These are phyloP conservation scores for Hydriomena furcata DNA, from an alignment of 2,888 invertebrate species.

Conservation along the genomic window DNA sequence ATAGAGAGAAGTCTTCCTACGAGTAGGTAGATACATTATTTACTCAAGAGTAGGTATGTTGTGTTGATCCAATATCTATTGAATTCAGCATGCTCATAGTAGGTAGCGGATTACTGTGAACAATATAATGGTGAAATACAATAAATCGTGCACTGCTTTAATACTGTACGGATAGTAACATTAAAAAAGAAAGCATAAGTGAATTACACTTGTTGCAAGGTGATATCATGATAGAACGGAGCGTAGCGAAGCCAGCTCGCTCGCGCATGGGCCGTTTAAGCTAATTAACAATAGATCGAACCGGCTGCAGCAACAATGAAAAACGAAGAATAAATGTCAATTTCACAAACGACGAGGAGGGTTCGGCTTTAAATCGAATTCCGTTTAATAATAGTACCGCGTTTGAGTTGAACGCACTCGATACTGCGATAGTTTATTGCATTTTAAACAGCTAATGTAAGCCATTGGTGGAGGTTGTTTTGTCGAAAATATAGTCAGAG, in stretches of 20 bases:
- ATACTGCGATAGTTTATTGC: constrained; percentile 78
- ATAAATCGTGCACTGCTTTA: not conserved
- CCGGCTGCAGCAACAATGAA: constrained; percentile 80
- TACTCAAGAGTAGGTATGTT: too few relatives aligned
- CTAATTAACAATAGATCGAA: constrained; percentile 83
- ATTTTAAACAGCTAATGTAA: constrained; percentile 51
- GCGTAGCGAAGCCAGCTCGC: constrained; percentile 35
- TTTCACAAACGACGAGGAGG: constrained; percentile 82
- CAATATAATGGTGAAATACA: not conserved
- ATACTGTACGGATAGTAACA: not conserved
- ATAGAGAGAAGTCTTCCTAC: too few relatives aligned
- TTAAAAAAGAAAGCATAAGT: constrained; percentile 19
- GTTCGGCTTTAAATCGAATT: constrained; percentile 82
- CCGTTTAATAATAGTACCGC: constrained; percentile 81
- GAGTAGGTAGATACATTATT: too few relatives aligned
- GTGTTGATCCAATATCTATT: too few relatives aligned
- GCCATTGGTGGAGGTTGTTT: constrained; percentile 5
- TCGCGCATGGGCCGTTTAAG: constrained; percentile 77
- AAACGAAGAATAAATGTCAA: constrained; percentile 84
- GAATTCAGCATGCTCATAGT: not conserved
- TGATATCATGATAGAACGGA: constrained; percentile 37
- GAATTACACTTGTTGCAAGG: constrained; percentile 32
- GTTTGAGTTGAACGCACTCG: constrained; percentile 81
- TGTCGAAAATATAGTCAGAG: not conserved
- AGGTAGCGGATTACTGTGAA: not conserved